Percentiles rank a stretch among this genome's conserved stretches.
phyloP scores from a whole-genome alignment of 1,140 invertebrate genomes.

The Drosophila bipectinata region DNA sequence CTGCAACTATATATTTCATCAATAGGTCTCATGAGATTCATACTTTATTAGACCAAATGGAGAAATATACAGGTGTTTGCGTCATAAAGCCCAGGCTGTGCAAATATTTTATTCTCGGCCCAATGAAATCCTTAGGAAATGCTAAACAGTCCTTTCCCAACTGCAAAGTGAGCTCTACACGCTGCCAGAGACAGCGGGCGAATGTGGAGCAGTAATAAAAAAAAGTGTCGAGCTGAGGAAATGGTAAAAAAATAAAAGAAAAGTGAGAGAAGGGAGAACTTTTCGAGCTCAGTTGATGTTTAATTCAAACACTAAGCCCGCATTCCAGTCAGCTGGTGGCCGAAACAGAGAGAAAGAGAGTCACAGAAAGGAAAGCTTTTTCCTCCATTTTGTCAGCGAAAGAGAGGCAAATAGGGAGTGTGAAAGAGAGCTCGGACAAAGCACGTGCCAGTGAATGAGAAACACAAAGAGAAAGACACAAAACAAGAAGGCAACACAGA shows the following conservation, averaged over 20 bases:
- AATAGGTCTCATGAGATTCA: background rate
- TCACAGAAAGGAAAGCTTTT: background rate
- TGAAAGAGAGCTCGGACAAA: slow-evolving; percentile 4
- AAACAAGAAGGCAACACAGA: slow-evolving; percentile 26
- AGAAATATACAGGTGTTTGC: slow-evolving; percentile 42
- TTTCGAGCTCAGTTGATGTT: slow-evolving; percentile 19
- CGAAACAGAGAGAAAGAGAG: slow-evolving; percentile 11
- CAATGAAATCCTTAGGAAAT: slow-evolving; percentile 1
- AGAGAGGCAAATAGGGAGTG: background rate
- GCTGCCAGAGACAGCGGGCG: slow-evolving; percentile 47
- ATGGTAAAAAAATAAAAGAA: slow-evolving; percentile 32
- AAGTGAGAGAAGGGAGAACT: slow-evolving; percentile 15
- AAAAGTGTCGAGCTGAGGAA: slow-evolving; percentile 44
- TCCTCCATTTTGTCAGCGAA: background rate
- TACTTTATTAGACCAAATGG: background rate
- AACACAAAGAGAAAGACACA: slow-evolving; percentile 34
- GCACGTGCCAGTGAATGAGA: slow-evolving; percentile 34
- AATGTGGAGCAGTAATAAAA: slow-evolving; percentile 60
- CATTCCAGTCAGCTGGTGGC: slow-evolving; percentile 62
- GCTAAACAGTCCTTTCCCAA: slow-evolving; percentile 20
- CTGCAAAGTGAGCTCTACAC: slow-evolving; percentile 26
- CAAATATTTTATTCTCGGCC: background rate
- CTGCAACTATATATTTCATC: background rate
- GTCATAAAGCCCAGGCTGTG: slow-evolving; percentile 34
- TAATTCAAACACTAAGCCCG: slow-evolving; percentile 31